Base-by-base conservation (phyloP, 2,888 invertebrate species). In the Cyclophora punctaria region DNA sequence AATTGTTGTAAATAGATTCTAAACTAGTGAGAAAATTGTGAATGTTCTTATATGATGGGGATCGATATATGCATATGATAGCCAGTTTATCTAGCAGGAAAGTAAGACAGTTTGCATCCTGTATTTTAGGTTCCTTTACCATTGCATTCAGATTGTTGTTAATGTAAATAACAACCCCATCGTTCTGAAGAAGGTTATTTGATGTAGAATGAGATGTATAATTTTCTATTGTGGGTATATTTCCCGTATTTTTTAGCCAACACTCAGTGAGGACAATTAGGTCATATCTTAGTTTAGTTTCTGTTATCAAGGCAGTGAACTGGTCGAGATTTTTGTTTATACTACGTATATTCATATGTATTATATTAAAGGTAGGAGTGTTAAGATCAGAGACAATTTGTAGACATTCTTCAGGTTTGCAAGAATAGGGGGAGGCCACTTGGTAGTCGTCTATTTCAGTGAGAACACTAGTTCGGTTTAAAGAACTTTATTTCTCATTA, bases 51-150 rank as follows among this genome's bases (percentile, higher is more conserved):
- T 46, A 46, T 46, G 46, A 46, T 7, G 46, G 46, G 7, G 46
- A 46, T 37, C 46, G 46, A 46, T 46, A 46, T n/a, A 46, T 46
- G 7, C 35, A 37, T 7, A 46, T 46, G 4, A 46, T 37, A 5
- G 40, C 37, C 3, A 35, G 37, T 34, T 37, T 46, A n/a, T 46
- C 35, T 4, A 43, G n/a, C 5, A 20, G n/a, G 20, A n/a, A 20
- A n/a, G 20, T 5, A 20, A 43, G 5, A 20, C 43, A 20, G 20
- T n/a, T 43, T 4, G 43, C 43, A 20, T 43, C 20, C 3, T 20
- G 43, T 20, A 43, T n/a, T 4, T 3, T 3, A 20, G 20, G n/a
- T 43, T 43, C 43, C 5, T 20, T 20, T 20, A 43, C 43, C 7
- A 37, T 37, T 5, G 40, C 7, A 7, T 37, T 20, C n/a, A 46